Evolutionary conservation across 2,797 vertebrate genomes (phyloP).

Genomic region (Lophotriccus pileatus): DNA sequence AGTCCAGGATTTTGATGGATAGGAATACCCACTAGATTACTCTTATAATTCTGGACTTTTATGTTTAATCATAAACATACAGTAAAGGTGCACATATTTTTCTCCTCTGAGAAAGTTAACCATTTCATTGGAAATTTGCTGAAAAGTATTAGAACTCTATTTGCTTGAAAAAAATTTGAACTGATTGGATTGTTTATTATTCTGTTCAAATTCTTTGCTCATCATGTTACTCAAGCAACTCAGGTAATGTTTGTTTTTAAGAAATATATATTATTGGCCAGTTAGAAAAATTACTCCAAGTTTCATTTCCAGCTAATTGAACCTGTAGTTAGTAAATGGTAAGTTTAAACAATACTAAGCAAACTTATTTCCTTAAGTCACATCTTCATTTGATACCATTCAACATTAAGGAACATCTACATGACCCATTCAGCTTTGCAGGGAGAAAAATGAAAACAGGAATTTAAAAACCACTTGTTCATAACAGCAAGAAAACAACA

Average conservation of each 20-base stretch:
- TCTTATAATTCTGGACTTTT: background rate
- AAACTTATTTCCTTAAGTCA: background rate
- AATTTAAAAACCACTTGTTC: background rate
- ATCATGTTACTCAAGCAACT: background rate
- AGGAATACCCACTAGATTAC: background rate
- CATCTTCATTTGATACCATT: background rate
- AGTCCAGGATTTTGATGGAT: background rate
- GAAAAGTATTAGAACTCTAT: background rate
- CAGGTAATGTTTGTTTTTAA: background rate
- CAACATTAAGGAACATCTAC: background rate
- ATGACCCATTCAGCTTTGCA: background rate
- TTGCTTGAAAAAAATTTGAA: background rate
- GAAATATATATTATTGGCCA: background rate
- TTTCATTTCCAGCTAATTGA: background rate
- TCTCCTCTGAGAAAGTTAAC: background rate
- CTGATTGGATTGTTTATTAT: background rate
- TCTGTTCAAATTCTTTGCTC: background rate
- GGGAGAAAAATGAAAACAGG: background rate
- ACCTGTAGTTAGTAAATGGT: background rate
- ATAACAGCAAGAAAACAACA: background rate
- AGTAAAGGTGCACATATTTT: background rate
- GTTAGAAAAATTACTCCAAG: background rate
- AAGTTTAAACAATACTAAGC: background rate
- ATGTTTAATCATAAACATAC: background rate
- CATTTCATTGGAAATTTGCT: background rate